Evolutionary conservation across 92 coral and sea anemone species (phyloP).

Genomic region (Siderastrea siderea): DNA sequence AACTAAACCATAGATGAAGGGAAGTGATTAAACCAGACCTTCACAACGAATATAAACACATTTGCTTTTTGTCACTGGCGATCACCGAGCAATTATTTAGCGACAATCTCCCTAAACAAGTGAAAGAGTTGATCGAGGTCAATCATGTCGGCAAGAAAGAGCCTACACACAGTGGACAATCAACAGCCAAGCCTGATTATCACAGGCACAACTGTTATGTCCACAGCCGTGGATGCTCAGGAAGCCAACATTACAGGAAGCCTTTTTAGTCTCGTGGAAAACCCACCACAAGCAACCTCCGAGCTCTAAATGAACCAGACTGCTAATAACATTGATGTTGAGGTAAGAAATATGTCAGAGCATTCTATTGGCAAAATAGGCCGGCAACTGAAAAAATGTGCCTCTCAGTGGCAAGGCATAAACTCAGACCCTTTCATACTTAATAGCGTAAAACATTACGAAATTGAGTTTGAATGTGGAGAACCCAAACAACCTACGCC

Average conservation of each 20-base stretch:
- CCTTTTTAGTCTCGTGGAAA: constrained; percentile 40
- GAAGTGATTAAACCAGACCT: constrained; percentile 41
- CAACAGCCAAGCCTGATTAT: constrained; percentile 11
- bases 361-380: not conserved
- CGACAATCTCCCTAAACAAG: constrained; percentile 50
- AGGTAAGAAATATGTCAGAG: not conserved
- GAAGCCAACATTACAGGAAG: constrained; percentile 12
- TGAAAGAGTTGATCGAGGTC: constrained; percentile 59
- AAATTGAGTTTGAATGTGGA: too few species aligned
- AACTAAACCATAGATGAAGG: not conserved
- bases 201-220: constrained; percentile 19
- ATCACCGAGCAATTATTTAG: constrained; percentile 59
- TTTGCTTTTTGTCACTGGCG: constrained; percentile 36
- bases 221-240: not conserved
- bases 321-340: too few species aligned
- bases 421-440: constrained; percentile 17
- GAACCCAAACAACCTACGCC: too few species aligned
- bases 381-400: constrained; percentile 9
- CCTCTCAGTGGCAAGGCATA: constrained; percentile 54
- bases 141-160: constrained; percentile 8
- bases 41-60: constrained; percentile 30
- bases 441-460: not conserved
- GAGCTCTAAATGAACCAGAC: too few species aligned
- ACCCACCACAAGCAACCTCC: too few species aligned
- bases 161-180: not conserved